Base-by-base conservation (phyloP, 2,113 vertebrate species). In the Pleuronectes platessa region DNA sequence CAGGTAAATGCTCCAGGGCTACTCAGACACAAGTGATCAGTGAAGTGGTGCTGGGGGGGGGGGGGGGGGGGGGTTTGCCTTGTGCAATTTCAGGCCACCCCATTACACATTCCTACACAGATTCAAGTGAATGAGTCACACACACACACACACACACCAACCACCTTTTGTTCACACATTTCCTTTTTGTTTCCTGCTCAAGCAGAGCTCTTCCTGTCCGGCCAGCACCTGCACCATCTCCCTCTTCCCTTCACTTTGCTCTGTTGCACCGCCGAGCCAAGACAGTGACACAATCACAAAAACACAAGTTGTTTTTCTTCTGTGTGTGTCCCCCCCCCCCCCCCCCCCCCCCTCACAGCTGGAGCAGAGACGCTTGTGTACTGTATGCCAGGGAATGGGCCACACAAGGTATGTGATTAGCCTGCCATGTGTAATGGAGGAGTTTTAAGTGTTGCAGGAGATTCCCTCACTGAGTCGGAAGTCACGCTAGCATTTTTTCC, bases 151-250 rank as follows among this genome's bases (percentile, higher is more conserved):
- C 35, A 9, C 77, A 81, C 54, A 69, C 60, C 56, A 68, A 63
- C 59, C 84, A 79, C 69, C 86, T 87, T 87, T 73, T 83, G 80
- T 82, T 79, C 74, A 45, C 73, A 64, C 70, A 3, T 82, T 91
- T 88, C 86, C 83, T 86, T 59, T 76, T 60, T 68, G 58, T 72
- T 89, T 88, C 85, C 87, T 71, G 60, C 61, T 72, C 68, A 9
- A 51, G 72, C 78, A 68, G 69, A 1, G 51, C 53, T 79, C 72
- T 85, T 90, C 87, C 90, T 85, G 86, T 76, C 68, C 81, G 80
- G 73, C 82, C 85, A 76, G 51, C 86, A 93, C 89, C 89, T 92
- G 90, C 87, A 81, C 61, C 56, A 40, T 45, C 54, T 42, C 74
- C 42, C 63, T 53, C 20, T 47, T 58, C 54, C 66, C 61, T 75